A percentile compares a stretch with the other conserved stretches of the same genome.
Evolutionary conservation across 2,888 invertebrate species (phyloP).

Genomic region (Eledona agricola): DNA sequence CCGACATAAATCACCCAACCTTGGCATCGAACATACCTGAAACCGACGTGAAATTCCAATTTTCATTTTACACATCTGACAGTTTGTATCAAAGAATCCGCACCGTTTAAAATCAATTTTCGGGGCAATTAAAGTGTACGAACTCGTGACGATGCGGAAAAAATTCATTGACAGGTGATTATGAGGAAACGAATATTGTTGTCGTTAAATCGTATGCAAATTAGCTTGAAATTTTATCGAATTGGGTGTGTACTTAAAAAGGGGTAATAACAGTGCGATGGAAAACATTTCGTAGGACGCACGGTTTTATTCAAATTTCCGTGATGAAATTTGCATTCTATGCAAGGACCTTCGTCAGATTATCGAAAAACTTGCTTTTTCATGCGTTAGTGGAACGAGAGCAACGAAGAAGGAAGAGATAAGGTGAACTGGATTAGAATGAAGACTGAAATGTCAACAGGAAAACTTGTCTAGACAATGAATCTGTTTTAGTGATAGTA

Average conservation of each 20-base stretch:
- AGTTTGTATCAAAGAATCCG: constrained; percentile 5
- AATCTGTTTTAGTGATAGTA: constrained; percentile 28
- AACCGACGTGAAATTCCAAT: constrained; percentile 15
- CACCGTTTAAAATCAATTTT: constrained; percentile 20
- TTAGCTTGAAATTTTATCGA: constrained; percentile 13
- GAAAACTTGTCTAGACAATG: constrained; percentile 34
- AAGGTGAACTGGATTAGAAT: constrained; percentile 33
- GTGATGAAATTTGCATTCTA: constrained; percentile 25
- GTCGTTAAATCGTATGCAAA: constrained; percentile 19
- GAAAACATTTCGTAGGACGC: constrained; percentile 20
- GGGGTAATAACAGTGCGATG: constrained; percentile 29
- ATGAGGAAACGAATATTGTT: constrained; percentile 22
- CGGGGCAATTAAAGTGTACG: constrained; percentile 1
- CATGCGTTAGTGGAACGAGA: not conserved
- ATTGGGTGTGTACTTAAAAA: constrained; percentile 28
- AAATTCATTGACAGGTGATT: not conserved
- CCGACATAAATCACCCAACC: constrained; percentile 16
- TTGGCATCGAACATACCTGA: constrained; percentile 13
- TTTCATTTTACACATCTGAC: constrained; percentile 12
- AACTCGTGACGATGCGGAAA: constrained; percentile 6
- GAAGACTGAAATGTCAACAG: constrained; percentile 33
- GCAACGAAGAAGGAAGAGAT: constrained; percentile 2
- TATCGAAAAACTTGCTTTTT: constrained; percentile 7
- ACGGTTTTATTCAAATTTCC: constrained; percentile 19
- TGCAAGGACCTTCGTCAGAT: constrained; percentile 16